A percentile compares a stretch with the other conserved stretches of the same genome.
These are phyloP conservation scores for Sebastes wilsoni DNA, from an alignment of 2,797 vertebrate species.

Conservation along the genomic window DNA sequence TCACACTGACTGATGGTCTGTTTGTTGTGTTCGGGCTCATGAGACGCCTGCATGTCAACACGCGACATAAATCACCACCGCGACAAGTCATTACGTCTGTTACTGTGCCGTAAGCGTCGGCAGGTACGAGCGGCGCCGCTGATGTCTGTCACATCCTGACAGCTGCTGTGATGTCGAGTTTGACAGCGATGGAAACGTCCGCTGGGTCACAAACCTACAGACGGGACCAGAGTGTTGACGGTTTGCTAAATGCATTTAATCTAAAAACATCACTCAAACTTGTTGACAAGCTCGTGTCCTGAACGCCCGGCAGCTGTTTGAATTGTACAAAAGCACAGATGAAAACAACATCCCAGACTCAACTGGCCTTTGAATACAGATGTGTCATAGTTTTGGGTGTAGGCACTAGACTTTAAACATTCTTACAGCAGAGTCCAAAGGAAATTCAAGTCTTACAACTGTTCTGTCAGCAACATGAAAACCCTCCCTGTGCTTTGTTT, in stretches of 20 bases:
- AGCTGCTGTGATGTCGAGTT: neutral
- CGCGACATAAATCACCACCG: neutral
- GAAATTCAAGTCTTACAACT: neutral
- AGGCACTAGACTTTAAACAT: neutral
- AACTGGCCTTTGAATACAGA: neutral
- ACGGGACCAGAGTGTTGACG: neutral
- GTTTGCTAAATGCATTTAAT: neutral
- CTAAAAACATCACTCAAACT: neutral
- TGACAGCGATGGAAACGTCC: neutral
- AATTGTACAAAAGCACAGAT: neutral
- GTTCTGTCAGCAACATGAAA: neutral
- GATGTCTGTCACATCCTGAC: neutral
- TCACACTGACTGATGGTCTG: slow-evolving; percentile 11
- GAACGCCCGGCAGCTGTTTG: neutral
- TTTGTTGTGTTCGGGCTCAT: neutral
- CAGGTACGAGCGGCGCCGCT: neutral
- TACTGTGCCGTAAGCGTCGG: neutral
- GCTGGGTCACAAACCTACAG: neutral
- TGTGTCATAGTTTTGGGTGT: neutral
- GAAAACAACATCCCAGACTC: neutral
- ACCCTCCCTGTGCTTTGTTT: neutral
- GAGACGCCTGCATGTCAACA: neutral
- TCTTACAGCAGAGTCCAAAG: neutral
- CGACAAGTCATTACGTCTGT: neutral
- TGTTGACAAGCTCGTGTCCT: neutral